phyloP scores from a whole-genome alignment of 2,113 vertebrate species.

The Odobenus rosmarus region DNA sequence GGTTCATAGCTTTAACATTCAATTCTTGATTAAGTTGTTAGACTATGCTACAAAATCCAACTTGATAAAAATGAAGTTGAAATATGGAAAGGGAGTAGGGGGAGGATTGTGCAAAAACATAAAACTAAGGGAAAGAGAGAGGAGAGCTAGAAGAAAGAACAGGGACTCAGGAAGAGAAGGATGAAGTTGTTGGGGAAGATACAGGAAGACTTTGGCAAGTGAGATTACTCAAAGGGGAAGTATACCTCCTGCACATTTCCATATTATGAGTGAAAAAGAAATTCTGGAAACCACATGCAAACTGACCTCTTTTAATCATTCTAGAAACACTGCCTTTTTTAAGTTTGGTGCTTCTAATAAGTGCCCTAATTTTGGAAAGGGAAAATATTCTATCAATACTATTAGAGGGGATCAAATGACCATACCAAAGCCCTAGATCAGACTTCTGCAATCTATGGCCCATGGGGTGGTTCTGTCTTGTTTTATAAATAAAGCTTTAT shows the following conservation, averaged over 20 bases:
- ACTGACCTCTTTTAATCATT: not conserved
- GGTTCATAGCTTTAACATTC: not conserved
- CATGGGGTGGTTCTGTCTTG: not conserved
- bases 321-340: not conserved
- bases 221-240: not conserved
- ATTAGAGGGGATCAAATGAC: not conserved
- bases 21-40: not conserved
- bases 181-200: not conserved
- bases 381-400: not conserved
- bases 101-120: not conserved
- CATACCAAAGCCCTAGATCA: not conserved
- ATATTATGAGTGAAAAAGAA: not conserved
- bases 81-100: not conserved
- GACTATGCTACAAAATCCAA: not conserved
- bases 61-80: not conserved
- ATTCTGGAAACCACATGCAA: not conserved
- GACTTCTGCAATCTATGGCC: not conserved
- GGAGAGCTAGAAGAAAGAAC: not conserved
- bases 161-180: not conserved
- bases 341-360: not conserved
- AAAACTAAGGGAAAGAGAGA: not conserved
- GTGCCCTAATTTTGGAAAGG: not conserved
- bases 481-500: constrained; percentile 31
- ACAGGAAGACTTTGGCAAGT: not conserved
- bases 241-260: not conserved